Evolutionary conservation across 2,113 vertebrate genomes (phyloP).

Genomic region (Pygathrix nemaeus): DNA sequence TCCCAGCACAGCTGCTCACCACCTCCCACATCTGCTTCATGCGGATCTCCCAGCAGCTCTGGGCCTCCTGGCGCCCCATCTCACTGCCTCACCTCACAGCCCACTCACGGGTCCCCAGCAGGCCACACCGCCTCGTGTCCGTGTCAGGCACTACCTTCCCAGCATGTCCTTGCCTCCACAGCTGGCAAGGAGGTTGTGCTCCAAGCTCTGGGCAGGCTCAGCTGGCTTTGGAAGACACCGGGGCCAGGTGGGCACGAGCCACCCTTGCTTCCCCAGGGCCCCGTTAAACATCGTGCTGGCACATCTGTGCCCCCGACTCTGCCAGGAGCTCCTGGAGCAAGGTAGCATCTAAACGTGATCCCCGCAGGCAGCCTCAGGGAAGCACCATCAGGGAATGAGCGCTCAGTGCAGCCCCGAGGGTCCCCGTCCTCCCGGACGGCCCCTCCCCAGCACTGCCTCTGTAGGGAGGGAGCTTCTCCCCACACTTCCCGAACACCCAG

Average conservation of each 20-base stretch:
- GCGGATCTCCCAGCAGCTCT: fast-evolving
- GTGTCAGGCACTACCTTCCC: too few species aligned
- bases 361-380: background rate
- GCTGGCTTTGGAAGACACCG: background rate
- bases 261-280: background rate
- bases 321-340: background rate
- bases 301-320: fast-evolving
- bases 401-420: fast-evolving
- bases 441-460: background rate
- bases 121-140: background rate
- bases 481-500: fast-evolving
- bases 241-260: fast-evolving
- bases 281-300: fast-evolving
- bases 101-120: fast-evolving
- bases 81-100: background rate
- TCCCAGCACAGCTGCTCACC: fast-evolving
- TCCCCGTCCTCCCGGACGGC: background rate
- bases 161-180: fast-evolving
- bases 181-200: fast-evolving
- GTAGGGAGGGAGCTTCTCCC: background rate
- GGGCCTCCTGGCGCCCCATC: background rate
- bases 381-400: fast-evolving
- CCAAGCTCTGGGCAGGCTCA: background rate
- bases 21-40: background rate
- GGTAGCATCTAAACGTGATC: background rate